These are phyloP conservation scores for Neelides sp. DNA, from an alignment of 1,140 invertebrate species.

Conservation along the genomic window DNA sequence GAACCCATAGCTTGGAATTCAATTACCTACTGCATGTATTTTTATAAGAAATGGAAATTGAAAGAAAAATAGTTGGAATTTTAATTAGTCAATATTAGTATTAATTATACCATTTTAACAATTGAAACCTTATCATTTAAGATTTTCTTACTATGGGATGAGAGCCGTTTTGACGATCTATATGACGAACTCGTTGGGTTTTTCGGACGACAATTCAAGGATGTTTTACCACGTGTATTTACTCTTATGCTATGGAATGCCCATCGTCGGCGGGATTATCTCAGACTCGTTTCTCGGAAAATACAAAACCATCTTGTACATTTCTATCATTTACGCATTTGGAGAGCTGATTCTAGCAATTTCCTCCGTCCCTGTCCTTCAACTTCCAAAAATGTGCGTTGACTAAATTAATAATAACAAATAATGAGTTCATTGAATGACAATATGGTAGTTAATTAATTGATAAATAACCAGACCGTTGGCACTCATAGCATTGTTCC, in stretches of 20 bases:
- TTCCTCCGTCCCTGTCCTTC: slow-evolving; percentile 33
- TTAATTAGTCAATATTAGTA: too few relatives aligned
- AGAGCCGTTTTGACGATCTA: slow-evolving; percentile 77
- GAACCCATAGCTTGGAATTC: too few relatives aligned
- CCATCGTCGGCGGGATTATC: slow-evolving; percentile 66
- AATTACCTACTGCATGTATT: too few relatives aligned
- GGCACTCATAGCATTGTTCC: slow-evolving; percentile 36
- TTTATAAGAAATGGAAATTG: too few relatives aligned
- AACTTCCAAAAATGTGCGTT: slow-evolving; percentile 26
- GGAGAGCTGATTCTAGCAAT: slow-evolving; percentile 42
- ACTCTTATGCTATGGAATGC: slow-evolving; percentile 73
- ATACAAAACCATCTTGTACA: slow-evolving; percentile 27
- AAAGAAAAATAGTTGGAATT: too few relatives aligned
- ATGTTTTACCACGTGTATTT: slow-evolving; percentile 70
- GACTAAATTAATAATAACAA: not conserved
- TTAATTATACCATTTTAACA: too few relatives aligned
- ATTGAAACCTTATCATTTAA: too few relatives aligned
- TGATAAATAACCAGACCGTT: too few relatives aligned
- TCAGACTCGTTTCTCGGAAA: slow-evolving; percentile 49
- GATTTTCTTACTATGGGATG: slow-evolving; percentile 93
- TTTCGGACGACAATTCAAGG: slow-evolving; percentile 52
- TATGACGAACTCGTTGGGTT: slow-evolving; percentile 53
- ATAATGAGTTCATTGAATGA: slow-evolving; percentile 25
- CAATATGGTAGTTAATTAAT: slow-evolving; percentile 1
- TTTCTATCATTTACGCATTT: slow-evolving; percentile 41